Base-by-base conservation (phyloP, 2,797 vertebrate genomes). In the Diceros bicornis region DNA sequence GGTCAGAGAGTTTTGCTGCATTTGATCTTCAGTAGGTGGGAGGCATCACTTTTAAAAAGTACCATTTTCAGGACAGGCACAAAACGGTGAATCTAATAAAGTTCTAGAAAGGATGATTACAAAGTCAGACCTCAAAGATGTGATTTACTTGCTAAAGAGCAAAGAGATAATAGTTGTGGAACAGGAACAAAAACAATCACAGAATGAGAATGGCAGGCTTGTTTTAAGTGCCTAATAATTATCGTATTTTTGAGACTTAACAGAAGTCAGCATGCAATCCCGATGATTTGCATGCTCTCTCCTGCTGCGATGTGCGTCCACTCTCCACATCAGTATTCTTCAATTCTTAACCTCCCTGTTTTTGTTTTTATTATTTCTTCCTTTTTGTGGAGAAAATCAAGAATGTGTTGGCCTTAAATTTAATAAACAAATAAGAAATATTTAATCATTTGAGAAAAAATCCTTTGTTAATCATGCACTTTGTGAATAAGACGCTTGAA, bases 371-470 rank as follows among this genome's bases (percentile, higher is more conserved):
- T 91, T 83, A 29, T 95, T 85, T 94, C 29, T 66, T 86, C 77
- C 90, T 98, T 98, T 94, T 96, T 66, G 78, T 93, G 91, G 59
- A 97, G 95, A 88, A 85, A 97, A 94, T 97, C 81, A 97, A 97
- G 91, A 77, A 94, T 94, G 21, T 83, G 37, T 94, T 92, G 78
- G 32, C 61, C 87, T 74, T 97, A 96, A 52, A 37, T 92, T 98
- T 95, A 98, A 68, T 21, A 98, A 99, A 98, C 93, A 98, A 97
- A 96, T 55, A 91, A 97, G 91, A 98, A 94, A 93, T 62, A 94
- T 97, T 98, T 97, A 97, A 98, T 98, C 83, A 97, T 92, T 98
- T 98, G 97, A 97, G 90, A 97, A 89, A 98, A 97, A 57, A 87
- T 91, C 0, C 7, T 69, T 64, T 37, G 96, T 97, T 98, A 98